A percentile compares a stretch with the other conserved stretches of the same genome.
Evolutionary conservation across 2,888 invertebrate genomes (phyloP).

Genomic region (Chloroclystis v-ata): DNA sequence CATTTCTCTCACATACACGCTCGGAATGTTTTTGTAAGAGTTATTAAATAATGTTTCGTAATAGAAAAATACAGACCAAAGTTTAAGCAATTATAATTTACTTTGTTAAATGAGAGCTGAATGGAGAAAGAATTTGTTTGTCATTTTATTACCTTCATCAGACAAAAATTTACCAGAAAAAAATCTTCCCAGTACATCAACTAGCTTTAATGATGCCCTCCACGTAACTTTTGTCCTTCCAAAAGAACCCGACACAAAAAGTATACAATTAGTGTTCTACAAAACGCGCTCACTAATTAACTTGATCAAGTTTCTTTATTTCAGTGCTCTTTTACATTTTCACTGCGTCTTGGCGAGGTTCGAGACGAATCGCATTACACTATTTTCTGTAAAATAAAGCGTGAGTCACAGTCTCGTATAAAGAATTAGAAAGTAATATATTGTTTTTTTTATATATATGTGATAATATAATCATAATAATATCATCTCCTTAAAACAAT

Average conservation of each 20-base stretch:
- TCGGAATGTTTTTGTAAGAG: slow-evolving; percentile 1
- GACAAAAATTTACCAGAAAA: slow-evolving; percentile 18
- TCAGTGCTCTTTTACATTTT: slow-evolving; percentile 47
- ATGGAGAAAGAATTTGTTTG: too few relatives aligned
- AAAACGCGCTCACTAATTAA: slow-evolving; percentile 68
- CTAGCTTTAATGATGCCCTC: slow-evolving; percentile 55
- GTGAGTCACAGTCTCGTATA: too few relatives aligned
- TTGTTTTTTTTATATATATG: too few relatives aligned
- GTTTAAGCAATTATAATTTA: too few relatives aligned
- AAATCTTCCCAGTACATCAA: slow-evolving; percentile 37
- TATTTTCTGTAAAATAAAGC: too few relatives aligned
- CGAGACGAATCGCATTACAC: slow-evolving; percentile 12
- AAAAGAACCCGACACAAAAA: slow-evolving; percentile 55
- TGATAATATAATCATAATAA: too few relatives aligned
- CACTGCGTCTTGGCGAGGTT: slow-evolving; percentile 25
- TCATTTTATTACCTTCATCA: slow-evolving; percentile 2
- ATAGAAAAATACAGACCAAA: background rate
- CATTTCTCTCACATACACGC: slow-evolving; percentile 23
- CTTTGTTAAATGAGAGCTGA: too few relatives aligned
- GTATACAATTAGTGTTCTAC: slow-evolving; percentile 66
- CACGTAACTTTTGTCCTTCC: slow-evolving; percentile 57
- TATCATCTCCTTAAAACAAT: too few relatives aligned
- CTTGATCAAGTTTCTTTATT: slow-evolving; percentile 64
- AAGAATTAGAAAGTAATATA: too few relatives aligned
- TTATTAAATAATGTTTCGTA: background rate